These are phyloP conservation scores for Fragum sueziense DNA, from an alignment of 2,888 invertebrate species.

Conservation along the genomic window DNA sequence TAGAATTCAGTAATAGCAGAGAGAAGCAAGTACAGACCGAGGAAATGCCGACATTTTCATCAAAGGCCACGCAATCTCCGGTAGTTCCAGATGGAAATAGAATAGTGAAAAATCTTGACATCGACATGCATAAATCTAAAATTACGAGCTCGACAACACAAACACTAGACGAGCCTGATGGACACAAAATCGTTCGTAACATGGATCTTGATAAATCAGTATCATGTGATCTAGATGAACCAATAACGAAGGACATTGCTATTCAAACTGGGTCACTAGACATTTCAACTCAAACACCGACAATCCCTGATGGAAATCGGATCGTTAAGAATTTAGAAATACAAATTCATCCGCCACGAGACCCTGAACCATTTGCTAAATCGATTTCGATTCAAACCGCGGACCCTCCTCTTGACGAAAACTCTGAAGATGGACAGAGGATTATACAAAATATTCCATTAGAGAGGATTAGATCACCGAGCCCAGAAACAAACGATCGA, in stretches of 20 bases:
- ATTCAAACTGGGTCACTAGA: neutral
- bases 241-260: neutral
- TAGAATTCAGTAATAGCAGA: neutral
- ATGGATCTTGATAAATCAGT: neutral
- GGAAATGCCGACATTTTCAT: neutral
- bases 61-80: conserved; percentile 9
- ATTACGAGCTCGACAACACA: neutral
- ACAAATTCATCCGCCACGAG: neutral
- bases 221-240: neutral
- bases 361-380: neutral
- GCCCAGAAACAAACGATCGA: neutral
- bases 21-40: neutral
- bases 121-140: neutral
- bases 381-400: conserved; percentile 3
- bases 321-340: conserved; percentile 26
- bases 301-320: conserved; percentile 13
- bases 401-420: neutral
- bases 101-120: conserved; percentile 27
- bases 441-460: conserved; percentile 31
- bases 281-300: neutral
- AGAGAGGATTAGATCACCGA: neutral
- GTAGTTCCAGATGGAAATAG: conserved; percentile 23
- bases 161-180: conserved; percentile 14
- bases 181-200: conserved; percentile 33
- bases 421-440: conserved; percentile 23